Evolutionary conservation across 2,888 invertebrate genomes (phyloP).

Genomic region (Xylota sylvarum): DNA sequence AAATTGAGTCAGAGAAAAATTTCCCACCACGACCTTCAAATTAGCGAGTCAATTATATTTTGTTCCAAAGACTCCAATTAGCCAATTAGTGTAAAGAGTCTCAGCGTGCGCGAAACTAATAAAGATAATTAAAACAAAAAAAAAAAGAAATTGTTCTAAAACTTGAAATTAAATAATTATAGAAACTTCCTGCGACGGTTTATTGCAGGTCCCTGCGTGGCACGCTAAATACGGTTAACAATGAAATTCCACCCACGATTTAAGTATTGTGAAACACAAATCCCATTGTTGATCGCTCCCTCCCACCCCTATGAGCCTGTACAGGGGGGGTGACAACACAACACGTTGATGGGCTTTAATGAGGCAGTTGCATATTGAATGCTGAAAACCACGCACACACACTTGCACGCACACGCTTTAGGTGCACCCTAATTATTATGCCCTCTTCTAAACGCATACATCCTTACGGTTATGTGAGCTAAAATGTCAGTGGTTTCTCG

Average conservation of each 20-base stretch:
- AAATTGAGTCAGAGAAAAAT: neutral
- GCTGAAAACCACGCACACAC: conserved; percentile 31
- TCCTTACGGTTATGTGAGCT: conserved; percentile 8
- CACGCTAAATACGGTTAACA: conserved; percentile 55
- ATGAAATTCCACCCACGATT: conserved; percentile 29
- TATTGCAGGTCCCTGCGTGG: conserved; percentile 5
- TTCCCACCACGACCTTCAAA: neutral
- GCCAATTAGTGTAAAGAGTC: neutral
- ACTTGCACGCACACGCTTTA: neutral
- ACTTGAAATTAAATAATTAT: conserved; percentile 25
- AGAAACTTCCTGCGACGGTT: conserved; percentile 23
- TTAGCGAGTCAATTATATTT: neutral
- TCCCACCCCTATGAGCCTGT: neutral
- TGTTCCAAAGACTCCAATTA: conserved; percentile 23
- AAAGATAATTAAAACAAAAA: neutral
- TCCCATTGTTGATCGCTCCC: conserved; percentile 35
- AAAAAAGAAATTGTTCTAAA: neutral
- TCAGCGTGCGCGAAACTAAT: neutral
- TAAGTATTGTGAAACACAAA: conserved; percentile 57
- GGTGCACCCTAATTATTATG: conserved; percentile 61
- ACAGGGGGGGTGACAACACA: neutral
- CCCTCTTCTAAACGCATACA: conserved; percentile 23
- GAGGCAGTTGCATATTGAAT: conserved; percentile 65
- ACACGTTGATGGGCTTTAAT: conserved; percentile 60
- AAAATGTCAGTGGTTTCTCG: conserved; percentile 52